These are phyloP conservation scores for Megamerina dolium DNA, from an alignment of 2,888 invertebrate species.

Conservation along the genomic window DNA sequence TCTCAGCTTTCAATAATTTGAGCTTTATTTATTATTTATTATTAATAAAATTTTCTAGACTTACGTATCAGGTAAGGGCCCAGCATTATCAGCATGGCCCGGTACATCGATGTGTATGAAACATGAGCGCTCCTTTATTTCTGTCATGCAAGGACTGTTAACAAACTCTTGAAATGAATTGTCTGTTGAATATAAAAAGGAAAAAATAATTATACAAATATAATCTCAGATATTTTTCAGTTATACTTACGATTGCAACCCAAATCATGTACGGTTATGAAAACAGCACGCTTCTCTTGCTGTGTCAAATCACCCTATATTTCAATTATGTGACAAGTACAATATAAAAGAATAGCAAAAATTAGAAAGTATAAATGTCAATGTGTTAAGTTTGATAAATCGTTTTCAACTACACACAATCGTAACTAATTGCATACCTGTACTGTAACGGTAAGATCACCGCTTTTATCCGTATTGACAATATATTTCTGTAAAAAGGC, in stretches of 20 bases:
- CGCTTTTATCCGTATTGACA: constrained; percentile 67
- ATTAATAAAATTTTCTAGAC: constrained; percentile 26
- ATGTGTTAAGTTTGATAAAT: neutral
- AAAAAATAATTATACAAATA: neutral
- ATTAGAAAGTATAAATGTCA: neutral
- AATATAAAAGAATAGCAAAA: neutral
- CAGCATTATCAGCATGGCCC: constrained; percentile 79
- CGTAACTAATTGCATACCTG: constrained; percentile 55
- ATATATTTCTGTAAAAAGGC: constrained; percentile 63
- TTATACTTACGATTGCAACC: constrained; percentile 68
- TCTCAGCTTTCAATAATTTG: too few species aligned
- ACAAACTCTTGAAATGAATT: constrained; percentile 77
- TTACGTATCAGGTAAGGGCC: constrained; percentile 68
- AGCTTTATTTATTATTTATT: neutral
- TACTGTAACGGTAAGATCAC: constrained; percentile 69
- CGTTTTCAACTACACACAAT: neutral
- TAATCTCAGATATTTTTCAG: neutral
- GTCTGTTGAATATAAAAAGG: constrained; percentile 57
- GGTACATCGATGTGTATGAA: constrained; percentile 84
- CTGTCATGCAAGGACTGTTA: constrained; percentile 73
- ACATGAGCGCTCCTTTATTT: constrained; percentile 77
- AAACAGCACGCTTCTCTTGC: constrained; percentile 74
- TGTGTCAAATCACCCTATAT: constrained; percentile 75
- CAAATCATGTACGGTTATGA: constrained; percentile 83
- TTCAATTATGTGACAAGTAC: too few species aligned